Evolutionary conservation across 2,888 invertebrate species (phyloP).

Genomic region (Psylliodes chrysocephalus): DNA sequence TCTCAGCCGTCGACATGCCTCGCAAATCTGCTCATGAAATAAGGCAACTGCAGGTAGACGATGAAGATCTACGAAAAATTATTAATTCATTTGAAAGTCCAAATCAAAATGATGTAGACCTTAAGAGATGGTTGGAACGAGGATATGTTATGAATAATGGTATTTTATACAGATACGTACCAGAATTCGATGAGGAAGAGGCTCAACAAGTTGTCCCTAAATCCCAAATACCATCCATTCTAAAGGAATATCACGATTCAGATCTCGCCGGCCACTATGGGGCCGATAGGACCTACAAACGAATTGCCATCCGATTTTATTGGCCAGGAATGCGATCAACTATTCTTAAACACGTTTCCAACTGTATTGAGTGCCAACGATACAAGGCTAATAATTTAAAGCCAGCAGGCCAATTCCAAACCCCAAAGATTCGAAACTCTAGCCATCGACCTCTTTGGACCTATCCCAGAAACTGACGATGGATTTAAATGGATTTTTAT

Average conservation of each 20-base stretch:
- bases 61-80: too few species aligned
- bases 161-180: too few species aligned
- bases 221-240: not conserved
- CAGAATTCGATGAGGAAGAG: not conserved
- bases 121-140: not conserved
- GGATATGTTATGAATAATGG: constrained; percentile 1
- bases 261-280: constrained; percentile 9
- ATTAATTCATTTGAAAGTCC: too few species aligned
- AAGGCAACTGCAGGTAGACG: too few species aligned
- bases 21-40: too few species aligned
- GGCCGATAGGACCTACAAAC: constrained; percentile 33
- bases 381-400: constrained; percentile 47
- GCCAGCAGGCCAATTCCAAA: constrained; percentile 51
- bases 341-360: constrained; percentile 40
- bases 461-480: constrained; percentile 40
- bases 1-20: too few species aligned
- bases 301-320: constrained; percentile 40
- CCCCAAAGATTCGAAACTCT: constrained; percentile 52
- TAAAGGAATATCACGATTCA: constrained; percentile 15
- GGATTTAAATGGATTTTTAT: constrained; percentile 30
- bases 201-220: not conserved
- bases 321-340: constrained; percentile 47
- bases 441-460: constrained; percentile 51
- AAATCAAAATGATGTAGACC: too few species aligned
- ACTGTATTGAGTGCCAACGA: constrained; percentile 49